phyloP scores from a whole-genome alignment of 2,113 vertebrate genomes.

The Cepphus grylle region DNA sequence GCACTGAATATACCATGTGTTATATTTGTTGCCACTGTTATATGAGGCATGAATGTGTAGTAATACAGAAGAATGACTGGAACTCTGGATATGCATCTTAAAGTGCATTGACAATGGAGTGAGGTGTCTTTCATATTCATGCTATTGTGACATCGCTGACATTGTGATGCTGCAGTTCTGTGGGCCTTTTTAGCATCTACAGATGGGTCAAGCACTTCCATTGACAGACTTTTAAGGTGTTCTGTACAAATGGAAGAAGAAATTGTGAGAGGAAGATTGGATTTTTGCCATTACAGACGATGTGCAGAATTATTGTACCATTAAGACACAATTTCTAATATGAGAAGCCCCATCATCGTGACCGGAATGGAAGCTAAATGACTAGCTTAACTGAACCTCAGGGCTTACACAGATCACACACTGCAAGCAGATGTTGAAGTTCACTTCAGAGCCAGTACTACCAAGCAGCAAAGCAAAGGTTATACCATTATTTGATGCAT shows the following conservation, averaged over 20 bases:
- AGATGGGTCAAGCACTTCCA: neutral
- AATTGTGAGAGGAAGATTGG: neutral
- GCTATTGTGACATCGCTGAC: neutral
- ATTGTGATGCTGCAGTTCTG: neutral
- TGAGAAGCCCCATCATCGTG: neutral
- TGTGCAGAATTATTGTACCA: neutral
- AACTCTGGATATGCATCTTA: neutral
- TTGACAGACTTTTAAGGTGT: neutral
- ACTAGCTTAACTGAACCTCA: neutral
- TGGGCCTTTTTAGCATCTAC: neutral
- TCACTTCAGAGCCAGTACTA: neutral
- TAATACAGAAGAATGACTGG: neutral
- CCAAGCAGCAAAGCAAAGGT: neutral
- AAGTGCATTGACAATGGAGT: neutral
- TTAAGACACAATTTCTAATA: neutral
- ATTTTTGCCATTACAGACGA: neutral
- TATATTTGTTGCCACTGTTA: neutral
- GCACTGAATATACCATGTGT: neutral
- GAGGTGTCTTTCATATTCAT: neutral
- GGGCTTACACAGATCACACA: neutral
- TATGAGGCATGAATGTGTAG: neutral
- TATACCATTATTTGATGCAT: neutral
- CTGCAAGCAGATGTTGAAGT: neutral
- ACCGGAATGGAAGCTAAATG: neutral
- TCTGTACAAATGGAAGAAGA: neutral